Evolutionary conservation across 2,113 vertebrate genomes (phyloP), one percentile per base, ranked within the genome.

Genomic region (Rhinolophus sinicus): DNA sequence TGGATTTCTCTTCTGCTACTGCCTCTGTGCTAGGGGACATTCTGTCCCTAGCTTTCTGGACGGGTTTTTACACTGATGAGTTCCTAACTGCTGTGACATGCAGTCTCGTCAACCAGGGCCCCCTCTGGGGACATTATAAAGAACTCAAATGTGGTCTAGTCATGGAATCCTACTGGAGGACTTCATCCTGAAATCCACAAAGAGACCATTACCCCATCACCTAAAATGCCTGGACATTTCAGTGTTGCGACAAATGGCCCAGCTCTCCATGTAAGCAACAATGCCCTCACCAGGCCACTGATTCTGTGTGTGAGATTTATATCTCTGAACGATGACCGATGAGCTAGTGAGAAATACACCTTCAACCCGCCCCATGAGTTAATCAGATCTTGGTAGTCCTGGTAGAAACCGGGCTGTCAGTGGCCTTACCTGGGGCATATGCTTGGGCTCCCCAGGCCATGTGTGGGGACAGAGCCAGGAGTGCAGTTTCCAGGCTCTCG

Each of bases 261-360:
- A 0, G 47, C 33, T 65, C 80, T 62, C 21, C 0, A 11, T 1
- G 19, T 40, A 6, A 50, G 50, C 24, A 38, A 44, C 52, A 26
- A 44, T 52, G 19, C 26, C 76, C 88, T 44, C 56, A 0, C 50
- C 82, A 67, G 88, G 38, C 67, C 77, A 44, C 21, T n/a, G 72
- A 35, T 64, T 81, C 77, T 50, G 30, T 33, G 2, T n/a, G 83
- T 12, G 44, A 72, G 72, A 77, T 82, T 81, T 72, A 72, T 81
- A 73, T 92, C 86, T 82, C 78, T 50, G 47, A 95, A 94, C 88
- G 81, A 82, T 40, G 67, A n/a, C 33, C 7, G 26, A 18, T 6
- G 14, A n/a, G 18, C 24, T 18, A 0, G 60, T 2, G 62, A 35
- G 58, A 38, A 8, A 14, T 0, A 16, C 33, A 82, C 75, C 56